Evolutionary conservation across 1,140 invertebrate genomes (phyloP).

Genomic region (Lucilia cuprina): DNA sequence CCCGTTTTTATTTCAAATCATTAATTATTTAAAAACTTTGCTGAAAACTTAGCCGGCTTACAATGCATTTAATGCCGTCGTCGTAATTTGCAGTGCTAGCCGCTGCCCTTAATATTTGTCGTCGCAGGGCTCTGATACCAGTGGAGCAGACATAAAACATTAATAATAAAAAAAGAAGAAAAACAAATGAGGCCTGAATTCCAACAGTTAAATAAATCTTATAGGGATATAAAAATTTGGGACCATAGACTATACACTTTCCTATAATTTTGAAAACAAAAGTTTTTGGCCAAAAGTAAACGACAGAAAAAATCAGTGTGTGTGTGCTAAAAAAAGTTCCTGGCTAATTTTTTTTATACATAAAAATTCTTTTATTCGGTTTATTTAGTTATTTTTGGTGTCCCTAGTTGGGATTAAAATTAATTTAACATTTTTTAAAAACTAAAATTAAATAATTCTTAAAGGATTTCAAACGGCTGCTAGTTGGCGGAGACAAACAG

Average conservation of each 20-base stretch:
- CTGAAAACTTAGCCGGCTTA: too few species aligned
- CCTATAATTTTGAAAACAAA: background rate
- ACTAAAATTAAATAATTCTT: background rate
- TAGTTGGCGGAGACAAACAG: background rate
- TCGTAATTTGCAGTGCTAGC: too few species aligned
- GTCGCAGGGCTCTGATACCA: background rate
- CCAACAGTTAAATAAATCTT: background rate
- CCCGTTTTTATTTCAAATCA: too few species aligned
- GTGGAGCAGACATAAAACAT: background rate
- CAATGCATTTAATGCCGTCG: too few species aligned
- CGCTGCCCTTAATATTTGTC: too few species aligned
- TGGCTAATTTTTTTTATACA: background rate
- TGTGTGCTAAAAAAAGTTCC: conserved; percentile 10
- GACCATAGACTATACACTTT: background rate
- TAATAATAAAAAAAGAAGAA: background rate
- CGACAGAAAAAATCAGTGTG: background rate
- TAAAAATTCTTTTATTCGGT: background rate
- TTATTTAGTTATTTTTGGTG: background rate
- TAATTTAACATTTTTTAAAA: background rate
- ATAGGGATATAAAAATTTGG: background rate
- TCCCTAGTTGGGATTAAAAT: background rate
- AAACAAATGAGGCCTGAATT: background rate
- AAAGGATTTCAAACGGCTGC: background rate
- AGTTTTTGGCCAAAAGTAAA: background rate
- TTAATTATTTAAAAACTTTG: too few species aligned